Evolutionary conservation across 2,888 invertebrate species (phyloP).

Genomic region (Agrochola circellaris): DNA sequence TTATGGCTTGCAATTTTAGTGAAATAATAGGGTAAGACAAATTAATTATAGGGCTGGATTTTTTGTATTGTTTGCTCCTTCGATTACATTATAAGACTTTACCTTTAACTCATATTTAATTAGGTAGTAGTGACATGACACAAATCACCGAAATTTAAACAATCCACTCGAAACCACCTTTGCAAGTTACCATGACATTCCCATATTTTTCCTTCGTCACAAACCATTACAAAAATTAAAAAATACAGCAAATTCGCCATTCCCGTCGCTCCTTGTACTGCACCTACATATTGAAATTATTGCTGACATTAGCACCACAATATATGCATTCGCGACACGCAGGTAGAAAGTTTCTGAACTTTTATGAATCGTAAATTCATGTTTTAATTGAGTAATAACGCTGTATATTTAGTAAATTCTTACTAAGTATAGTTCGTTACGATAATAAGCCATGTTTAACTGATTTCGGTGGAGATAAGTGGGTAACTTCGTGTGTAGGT

Average conservation of each 20-base stretch:
- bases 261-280: slow-evolving; percentile 57
- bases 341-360: slow-evolving; percentile 69
- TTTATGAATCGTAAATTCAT: slow-evolving; percentile 70
- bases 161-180: background rate
- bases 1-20: slow-evolving; percentile 11
- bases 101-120: background rate
- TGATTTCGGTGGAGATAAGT: slow-evolving; percentile 62
- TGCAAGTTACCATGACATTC: slow-evolving; percentile 13
- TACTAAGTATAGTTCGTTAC: slow-evolving; percentile 61
- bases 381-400: slow-evolving; percentile 71
- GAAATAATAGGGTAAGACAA: slow-evolving; percentile 6
- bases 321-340: slow-evolving; percentile 70
- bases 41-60: background rate
- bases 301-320: slow-evolving; percentile 64
- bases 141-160: background rate
- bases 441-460: slow-evolving; percentile 60
- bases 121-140: background rate
- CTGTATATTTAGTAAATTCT: slow-evolving; percentile 63
- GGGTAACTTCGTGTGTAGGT: slow-evolving; percentile 55
- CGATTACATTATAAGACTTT: no score
- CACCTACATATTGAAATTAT: slow-evolving; percentile 70
- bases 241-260: slow-evolving; percentile 61
- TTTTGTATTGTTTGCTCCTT: background rate
- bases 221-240: slow-evolving; percentile 61
- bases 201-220: slow-evolving; percentile 26